Evolutionary conservation across 2,113 vertebrate genomes (phyloP).

Genomic region (Mus spicilegus): DNA sequence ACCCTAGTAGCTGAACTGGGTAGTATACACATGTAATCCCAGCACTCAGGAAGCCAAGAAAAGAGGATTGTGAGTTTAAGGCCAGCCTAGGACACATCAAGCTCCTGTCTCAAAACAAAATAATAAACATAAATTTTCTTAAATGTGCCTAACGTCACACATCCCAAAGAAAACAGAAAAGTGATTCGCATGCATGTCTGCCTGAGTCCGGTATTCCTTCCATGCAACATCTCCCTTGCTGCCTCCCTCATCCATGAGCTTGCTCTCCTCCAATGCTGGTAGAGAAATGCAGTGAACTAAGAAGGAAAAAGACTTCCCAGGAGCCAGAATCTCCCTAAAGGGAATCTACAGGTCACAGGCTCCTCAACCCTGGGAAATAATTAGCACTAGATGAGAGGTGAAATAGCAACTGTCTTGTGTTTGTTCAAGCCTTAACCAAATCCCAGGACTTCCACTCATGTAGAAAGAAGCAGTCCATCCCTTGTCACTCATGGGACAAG

Average conservation of each 20-base stretch:
- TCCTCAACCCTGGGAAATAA: conserved; percentile 32
- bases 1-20: background rate
- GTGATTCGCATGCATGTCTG: background rate
- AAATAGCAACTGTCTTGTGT: background rate
- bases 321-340: background rate
- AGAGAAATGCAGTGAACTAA: background rate
- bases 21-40: background rate
- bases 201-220: background rate
- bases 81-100: background rate
- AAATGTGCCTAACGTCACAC: background rate
- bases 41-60: background rate
- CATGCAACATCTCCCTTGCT: background rate
- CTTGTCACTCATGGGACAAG: background rate
- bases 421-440: background rate
- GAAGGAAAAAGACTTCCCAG: background rate
- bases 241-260: background rate
- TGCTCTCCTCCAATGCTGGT: background rate
- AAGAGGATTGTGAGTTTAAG: background rate
- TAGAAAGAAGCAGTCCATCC: background rate
- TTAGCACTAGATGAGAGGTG: background rate
- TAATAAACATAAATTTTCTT: background rate
- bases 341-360: conserved; percentile 42
- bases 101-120: background rate
- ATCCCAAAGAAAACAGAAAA: background rate
- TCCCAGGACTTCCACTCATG: background rate